A percentile compares a stretch with the other conserved stretches of the same genome.
Evolutionary conservation across 2,797 vertebrate genomes (phyloP).

Genomic region (Pristis pectinata): DNA sequence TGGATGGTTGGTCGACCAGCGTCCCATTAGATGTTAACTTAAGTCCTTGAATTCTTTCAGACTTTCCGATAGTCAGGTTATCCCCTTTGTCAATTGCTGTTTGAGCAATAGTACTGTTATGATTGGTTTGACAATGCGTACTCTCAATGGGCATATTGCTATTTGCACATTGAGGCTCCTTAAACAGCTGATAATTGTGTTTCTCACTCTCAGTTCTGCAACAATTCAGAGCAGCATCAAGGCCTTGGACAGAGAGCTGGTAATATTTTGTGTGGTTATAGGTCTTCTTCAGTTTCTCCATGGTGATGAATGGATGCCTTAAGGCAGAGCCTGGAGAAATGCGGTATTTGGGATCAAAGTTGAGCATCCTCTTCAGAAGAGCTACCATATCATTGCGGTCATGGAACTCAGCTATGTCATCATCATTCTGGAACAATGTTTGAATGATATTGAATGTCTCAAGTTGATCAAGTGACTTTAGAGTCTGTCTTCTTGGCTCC

Average conservation of each 20-base stretch:
- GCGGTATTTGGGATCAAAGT: slow-evolving; percentile 53
- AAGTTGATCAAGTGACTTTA: slow-evolving; percentile 61
- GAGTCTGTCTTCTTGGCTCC: slow-evolving; percentile 52
- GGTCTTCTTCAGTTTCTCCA: slow-evolving; percentile 49
- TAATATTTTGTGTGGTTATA: slow-evolving; percentile 52
- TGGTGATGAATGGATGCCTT: slow-evolving; percentile 57
- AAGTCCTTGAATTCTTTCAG: not conserved
- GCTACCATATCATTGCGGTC: slow-evolving; percentile 62
- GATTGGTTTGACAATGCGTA: slow-evolving; percentile 39
- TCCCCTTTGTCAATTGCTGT: slow-evolving; percentile 48
- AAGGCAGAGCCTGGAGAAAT: slow-evolving; percentile 56
- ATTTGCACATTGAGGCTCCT: not conserved
- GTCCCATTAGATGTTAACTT: slow-evolving; percentile 43
- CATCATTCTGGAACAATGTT: slow-evolving; percentile 36
- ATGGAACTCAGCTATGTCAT: slow-evolving; percentile 46
- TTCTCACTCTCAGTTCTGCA: not conserved
- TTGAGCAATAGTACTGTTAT: slow-evolving; percentile 40
- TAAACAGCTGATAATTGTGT: not conserved
- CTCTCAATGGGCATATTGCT: rapidly evolving
- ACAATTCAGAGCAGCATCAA: slow-evolving; percentile 42
- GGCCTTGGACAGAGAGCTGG: slow-evolving; percentile 47
- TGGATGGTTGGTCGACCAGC: not conserved
- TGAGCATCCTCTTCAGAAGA: slow-evolving; percentile 62
- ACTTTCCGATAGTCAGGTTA: slow-evolving; percentile 48
- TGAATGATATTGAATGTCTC: slow-evolving; percentile 41